Base-by-base conservation (phyloP, 2,888 invertebrate genomes). In the Chloromyia formosa region DNA sequence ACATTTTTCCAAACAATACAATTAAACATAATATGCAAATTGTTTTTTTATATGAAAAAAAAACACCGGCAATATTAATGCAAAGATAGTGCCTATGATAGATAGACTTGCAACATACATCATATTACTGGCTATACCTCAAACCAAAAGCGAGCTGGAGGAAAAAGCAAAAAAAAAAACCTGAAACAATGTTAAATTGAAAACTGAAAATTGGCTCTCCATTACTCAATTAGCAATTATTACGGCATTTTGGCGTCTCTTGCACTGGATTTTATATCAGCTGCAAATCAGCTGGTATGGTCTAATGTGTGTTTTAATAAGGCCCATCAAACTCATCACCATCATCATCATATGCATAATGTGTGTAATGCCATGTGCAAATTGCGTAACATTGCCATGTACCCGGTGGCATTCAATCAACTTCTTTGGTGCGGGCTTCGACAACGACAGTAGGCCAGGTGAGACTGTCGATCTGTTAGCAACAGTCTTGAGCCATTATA, bases 131-230 rank as follows among this genome's bases (percentile, higher is more conserved):
- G 27, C 7, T 7, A 35, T 35, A 35, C 2, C 27, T 35, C 3
- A 35, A 35, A 35, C 7, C 27, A 35, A 35, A 35, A 35, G 49
- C 49, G 49, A 56, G 16, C 56, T 12, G 14, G n/a, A n/a, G 54
- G 12, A 54, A 54, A 54, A 54, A n/a, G 54, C 1, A 12, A n/a
- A 54, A 54, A 12, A 1, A 12, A 9, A 18, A 20, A 45, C 66
- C 42, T 18, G 49, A 66, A 22, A 66, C 66, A 66, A 49, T 22
- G 66, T 22, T 66, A 66, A 66, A 66, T 66, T 66, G 49, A 66
- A 66, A 66, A 18, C 27, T 49, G 66, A 66, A 66, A 66, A 66
- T 66, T 49, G 66, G 49, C 45, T 66, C 66, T 49, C 27, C 45
- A 35, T 35, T 35, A 35, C 66, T 35, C 27, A 35, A 20, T 56